Evolutionary conservation across 2,888 invertebrate species (phyloP), one percentile per base, ranked within the genome.

Genomic region (Spatulosminthurus flaviceps): DNA sequence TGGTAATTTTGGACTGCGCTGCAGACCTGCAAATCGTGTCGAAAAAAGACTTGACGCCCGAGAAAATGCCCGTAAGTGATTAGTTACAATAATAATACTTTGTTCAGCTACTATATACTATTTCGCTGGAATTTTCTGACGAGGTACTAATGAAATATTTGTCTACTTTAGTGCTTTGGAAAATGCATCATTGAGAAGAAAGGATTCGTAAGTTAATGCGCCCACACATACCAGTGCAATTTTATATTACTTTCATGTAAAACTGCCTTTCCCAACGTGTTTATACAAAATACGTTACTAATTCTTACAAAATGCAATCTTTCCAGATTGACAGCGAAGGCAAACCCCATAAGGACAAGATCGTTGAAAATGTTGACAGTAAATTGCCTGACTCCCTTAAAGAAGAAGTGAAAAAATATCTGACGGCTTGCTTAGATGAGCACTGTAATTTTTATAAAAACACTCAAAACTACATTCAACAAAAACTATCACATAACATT

Each of bases 1-100:
- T 78, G 73, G 43, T 73, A 5, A 78, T 78, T 21, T n/a, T 78
- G 66, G 78, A 78, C n/a, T 78, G 78, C 51, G 78, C 78, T 66
- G 29, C 64, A 1, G 78, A 78, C n/a, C 42, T 78, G 7, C 66
- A 64, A 26, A 64, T 78, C 43, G 34, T 41, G 34, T 78, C 78
- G 5, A 78, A 73, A 34, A 67, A 24, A 7, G 78, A 78, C 66
- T 41, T 78, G 16, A 78, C 78, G 0, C 34, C 71, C 22, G 71
- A 72, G 22, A 72, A 71, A n/a, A 71, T 78, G 61, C 34, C 41
- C 2, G 71, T 78, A 34, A 61, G 60, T 72, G 13, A 71, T 43
- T 42, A 43, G n/a, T n/a, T n/a, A n/a, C n/a, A n/a, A n/a, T n/a
- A n/a, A n/a, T n/a, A n/a, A n/a, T n/a, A n/a, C n/a, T n/a, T n/a